Conservation (phyloP, 2,797 vertebrate species). For the Syndactyla subalaris region DNA sequence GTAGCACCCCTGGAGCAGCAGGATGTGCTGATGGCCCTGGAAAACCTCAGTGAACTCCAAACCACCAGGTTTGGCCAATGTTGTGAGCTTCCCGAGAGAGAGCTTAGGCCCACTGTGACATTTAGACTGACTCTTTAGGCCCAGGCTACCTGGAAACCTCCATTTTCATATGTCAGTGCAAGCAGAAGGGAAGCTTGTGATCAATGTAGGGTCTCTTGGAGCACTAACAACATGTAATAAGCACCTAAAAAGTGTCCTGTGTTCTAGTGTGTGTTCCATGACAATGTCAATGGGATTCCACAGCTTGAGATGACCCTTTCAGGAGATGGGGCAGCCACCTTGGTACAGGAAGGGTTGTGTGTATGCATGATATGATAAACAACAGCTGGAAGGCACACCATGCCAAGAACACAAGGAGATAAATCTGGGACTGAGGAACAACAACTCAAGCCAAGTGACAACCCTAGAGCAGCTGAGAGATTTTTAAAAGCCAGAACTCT, state of each 20-base stretch:
- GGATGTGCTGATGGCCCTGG: not conserved
- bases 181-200: not conserved
- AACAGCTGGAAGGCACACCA: not conserved
- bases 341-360: not conserved
- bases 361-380: not conserved
- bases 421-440: not conserved
- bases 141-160: not conserved
- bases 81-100: not conserved
- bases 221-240: fast-evolving
- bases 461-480: not conserved
- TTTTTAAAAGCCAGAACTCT: not conserved
- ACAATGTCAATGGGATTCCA: fast-evolving
- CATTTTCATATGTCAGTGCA: fast-evolving
- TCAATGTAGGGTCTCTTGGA: not conserved
- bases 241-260: not conserved
- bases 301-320: not conserved
- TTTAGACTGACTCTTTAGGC: not conserved
- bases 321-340: not conserved
- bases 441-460: not conserved
- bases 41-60: not conserved
- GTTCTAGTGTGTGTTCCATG: not conserved
- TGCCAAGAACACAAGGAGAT: not conserved
- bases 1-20: not conserved
- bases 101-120: not conserved
- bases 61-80: not conserved